A percentile compares a stretch with the other conserved stretches of the same genome.
Conservation (phyloP, 2,888 invertebrate genomes). For the Cephus sareptanus region DNA sequence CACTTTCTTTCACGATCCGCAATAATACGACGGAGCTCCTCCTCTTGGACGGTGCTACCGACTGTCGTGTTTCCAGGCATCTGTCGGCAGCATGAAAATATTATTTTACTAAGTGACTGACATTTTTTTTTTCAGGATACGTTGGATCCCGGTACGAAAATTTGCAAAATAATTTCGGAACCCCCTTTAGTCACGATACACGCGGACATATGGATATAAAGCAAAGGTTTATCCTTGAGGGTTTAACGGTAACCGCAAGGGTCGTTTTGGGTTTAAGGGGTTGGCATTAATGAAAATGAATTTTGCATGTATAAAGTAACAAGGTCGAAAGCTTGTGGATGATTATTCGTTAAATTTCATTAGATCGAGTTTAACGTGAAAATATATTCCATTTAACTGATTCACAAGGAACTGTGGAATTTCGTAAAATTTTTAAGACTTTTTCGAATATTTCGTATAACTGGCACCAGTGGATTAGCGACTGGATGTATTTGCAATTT, state of each 20-base stretch:
- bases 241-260: not conserved
- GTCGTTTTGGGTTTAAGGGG: not conserved
- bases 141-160: not conserved
- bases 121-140: too few relatives aligned
- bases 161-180: not conserved
- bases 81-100: slow-evolving; percentile 27
- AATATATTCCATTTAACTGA: too few relatives aligned
- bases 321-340: not conserved
- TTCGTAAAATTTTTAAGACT: not conserved
- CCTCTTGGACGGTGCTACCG: slow-evolving; percentile 50
- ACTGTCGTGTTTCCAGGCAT: slow-evolving; percentile 53
- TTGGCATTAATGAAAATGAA: not conserved
- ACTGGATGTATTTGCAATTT: not conserved
- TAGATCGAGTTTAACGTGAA: not conserved
- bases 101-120: too few relatives aligned
- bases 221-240: not conserved
- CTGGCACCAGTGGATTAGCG: not conserved
- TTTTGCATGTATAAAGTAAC: not conserved
- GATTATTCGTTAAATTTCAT: not conserved
- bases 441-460: fast-evolving
- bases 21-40: slow-evolving; percentile 46
- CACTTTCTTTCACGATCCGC: slow-evolving; percentile 46
- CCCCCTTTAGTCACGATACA: not conserved
- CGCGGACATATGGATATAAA: not conserved
- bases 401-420: not conserved